Conservation (phyloP, 2,113 vertebrate species). For the Glaucomys volans region DNA sequence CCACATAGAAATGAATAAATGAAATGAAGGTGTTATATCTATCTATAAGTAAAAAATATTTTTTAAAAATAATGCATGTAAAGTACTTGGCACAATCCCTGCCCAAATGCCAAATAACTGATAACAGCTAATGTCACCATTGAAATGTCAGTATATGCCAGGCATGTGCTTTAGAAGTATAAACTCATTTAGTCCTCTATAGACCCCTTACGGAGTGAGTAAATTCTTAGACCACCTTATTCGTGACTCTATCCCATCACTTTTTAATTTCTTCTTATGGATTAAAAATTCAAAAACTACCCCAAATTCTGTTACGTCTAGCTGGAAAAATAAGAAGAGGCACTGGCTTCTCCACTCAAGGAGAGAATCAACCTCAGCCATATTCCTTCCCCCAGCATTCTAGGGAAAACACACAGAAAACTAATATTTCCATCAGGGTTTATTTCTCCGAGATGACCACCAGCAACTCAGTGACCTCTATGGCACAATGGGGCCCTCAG, state of each 20-base stretch:
- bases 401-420: not conserved
- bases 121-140: rapidly evolving
- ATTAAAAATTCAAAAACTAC: not conserved
- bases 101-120: not conserved
- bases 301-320: not conserved
- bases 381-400: not conserved
- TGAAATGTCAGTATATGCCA: not conserved
- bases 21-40: too few relatives aligned
- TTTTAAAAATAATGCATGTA: not conserved
- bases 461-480: not conserved
- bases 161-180: not conserved
- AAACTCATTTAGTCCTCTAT: not conserved
- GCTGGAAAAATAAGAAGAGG: not conserved
- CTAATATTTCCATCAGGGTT: slow-evolving; percentile 19
- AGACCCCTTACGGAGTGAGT: not conserved
- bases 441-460: slow-evolving; percentile 53
- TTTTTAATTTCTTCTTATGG: slow-evolving; percentile 20
- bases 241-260: not conserved
- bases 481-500: not conserved
- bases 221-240: not conserved
- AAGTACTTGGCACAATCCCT: not conserved
- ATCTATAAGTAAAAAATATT: too few relatives aligned
- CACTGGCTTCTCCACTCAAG: not conserved
- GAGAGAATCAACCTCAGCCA: not conserved
- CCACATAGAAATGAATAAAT: too few relatives aligned